phyloP scores from a whole-genome alignment of 1,140 invertebrate genomes.

The Eurosta solidaginis region DNA sequence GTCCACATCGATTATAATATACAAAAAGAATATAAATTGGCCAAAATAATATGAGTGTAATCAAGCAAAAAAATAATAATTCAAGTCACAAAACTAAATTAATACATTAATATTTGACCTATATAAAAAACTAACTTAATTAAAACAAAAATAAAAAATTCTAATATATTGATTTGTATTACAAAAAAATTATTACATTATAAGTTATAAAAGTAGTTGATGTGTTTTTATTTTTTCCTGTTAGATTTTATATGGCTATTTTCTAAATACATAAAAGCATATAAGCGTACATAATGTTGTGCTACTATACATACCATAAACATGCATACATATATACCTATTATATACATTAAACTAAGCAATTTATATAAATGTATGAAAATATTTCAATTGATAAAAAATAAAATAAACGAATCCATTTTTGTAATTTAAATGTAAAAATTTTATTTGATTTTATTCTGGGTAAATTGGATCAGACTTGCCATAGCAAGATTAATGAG shows the following conservation, averaged over 20 bases:
- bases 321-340: not conserved
- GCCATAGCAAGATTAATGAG: too few relatives aligned
- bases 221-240: not conserved
- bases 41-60: not conserved
- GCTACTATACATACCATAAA: not conserved
- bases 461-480: not conserved
- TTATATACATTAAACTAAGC: conserved; percentile 4
- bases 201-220: conserved; percentile 15
- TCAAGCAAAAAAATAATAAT: not conserved
- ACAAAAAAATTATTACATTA: not conserved
- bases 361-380: conserved; percentile 10
- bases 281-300: not conserved
- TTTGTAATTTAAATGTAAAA: conserved; percentile 27
- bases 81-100: not conserved
- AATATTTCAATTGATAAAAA: conserved; percentile 8
- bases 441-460: not conserved
- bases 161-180: too few relatives aligned
- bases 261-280: not conserved
- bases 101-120: too few relatives aligned
- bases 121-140: too few relatives aligned
- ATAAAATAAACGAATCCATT: not conserved
- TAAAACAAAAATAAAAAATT: too few relatives aligned
- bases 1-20: conserved; percentile 5
- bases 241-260: not conserved
- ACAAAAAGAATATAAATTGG: not conserved